A percentile compares a stretch with the other conserved stretches of the same genome.
Evolutionary conservation across 2,113 vertebrate species (phyloP).

Genomic region (Vidua macroura): DNA sequence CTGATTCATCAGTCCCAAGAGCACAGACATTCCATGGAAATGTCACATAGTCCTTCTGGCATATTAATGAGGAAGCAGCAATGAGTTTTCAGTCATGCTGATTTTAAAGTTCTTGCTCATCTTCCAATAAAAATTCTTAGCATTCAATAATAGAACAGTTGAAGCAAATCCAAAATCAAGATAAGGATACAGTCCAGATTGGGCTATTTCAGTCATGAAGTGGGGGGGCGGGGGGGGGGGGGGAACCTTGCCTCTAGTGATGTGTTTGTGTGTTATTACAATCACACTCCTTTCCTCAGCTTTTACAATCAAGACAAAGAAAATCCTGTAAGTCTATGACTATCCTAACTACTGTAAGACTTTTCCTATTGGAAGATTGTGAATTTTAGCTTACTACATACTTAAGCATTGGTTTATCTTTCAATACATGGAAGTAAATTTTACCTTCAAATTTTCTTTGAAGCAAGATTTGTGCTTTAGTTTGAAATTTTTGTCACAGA

Average conservation of each 20-base stretch:
- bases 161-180: neutral
- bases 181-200: neutral
- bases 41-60: constrained; percentile 51
- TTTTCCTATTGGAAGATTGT: neutral
- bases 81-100: neutral
- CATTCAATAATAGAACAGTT: neutral
- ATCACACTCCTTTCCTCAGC: neutral
- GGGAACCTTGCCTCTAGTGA: neutral
- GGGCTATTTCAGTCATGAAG: neutral
- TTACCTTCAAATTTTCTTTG: neutral
- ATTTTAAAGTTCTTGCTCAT: neutral
- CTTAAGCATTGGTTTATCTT: neutral
- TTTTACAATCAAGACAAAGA: neutral
- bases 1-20: constrained; percentile 65
- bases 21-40: constrained; percentile 38
- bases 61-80: constrained; percentile 46
- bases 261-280: neutral
- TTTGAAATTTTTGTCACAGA: neutral
- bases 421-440: neutral
- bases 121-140: neutral
- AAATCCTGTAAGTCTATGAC: neutral
- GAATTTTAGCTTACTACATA: neutral
- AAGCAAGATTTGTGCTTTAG: neutral
- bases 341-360: neutral
- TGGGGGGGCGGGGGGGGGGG: neutral